Evolutionary conservation across 1,140 invertebrate species (phyloP), one percentile per base, ranked within the genome.

Genomic region (Lasioglossum baleicum): DNA sequence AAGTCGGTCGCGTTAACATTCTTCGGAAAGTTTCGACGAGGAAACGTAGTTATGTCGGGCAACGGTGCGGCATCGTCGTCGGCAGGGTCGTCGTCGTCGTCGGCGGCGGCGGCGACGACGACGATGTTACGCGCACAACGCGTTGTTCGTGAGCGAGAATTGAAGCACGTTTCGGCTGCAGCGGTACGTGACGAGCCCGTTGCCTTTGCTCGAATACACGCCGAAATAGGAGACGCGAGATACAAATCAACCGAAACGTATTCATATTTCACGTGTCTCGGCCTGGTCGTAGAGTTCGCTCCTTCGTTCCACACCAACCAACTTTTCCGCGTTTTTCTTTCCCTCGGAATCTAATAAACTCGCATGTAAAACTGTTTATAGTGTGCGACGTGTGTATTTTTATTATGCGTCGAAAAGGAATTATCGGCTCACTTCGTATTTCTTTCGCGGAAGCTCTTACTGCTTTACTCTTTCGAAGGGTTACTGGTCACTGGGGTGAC

Each of bases 81-180:
- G 44, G 10, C 66, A n/a, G 11, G 7, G n/a, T 2, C 22, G 7
- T 48, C 4, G 64, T 17, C 48, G 56, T 2, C 65, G 58, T 11
- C 44, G 44, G 10, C 66, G 42, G 13, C 60, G 42, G 7, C 60
- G 40, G 15, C 13, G 60, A 6, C 40, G 60, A 40, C 65, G 58
- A 42, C 65, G 48, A 66, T 35, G 70, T 75, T 77, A 70, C 67
- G 61, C 65, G 60, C 63, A 42, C 64, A 69, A 69, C 73, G 68
- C 75, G 72, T 80, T 80, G 65, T 80, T 74, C 77, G 72, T n/a
- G 31, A 26, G 74, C 58, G 75, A 86, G 84, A 86, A 86, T 86
- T 81, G 85, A 86, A 85, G 84, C 85, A 86, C 85, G 85, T 86
- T 86, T 86, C 77, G 85, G 85, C 85, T 86, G 85, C 85, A 86